phyloP scores from a whole-genome alignment of 2,888 invertebrate genomes.

The Sinopyrophorus schimmeli region DNA sequence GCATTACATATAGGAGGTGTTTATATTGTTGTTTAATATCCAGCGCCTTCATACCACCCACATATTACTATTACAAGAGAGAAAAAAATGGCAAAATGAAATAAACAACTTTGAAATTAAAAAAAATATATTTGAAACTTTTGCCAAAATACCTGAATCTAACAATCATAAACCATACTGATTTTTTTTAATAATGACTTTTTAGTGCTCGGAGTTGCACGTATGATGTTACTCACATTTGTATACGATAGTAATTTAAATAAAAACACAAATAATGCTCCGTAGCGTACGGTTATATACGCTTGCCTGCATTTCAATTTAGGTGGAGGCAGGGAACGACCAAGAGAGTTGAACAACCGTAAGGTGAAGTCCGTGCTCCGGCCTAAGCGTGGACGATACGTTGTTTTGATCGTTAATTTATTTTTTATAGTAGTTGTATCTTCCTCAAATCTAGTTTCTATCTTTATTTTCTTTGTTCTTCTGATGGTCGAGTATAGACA shows the following conservation, averaged over 20 bases:
- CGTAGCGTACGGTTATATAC: conserved; percentile 5
- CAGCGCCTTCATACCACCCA: too few species aligned
- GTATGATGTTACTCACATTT: too few species aligned
- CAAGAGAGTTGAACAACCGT: conserved; percentile 29
- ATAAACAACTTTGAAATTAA: too few species aligned
- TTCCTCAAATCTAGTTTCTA: conserved; percentile 26
- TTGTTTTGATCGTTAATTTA: conserved; percentile 29
- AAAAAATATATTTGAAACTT: too few species aligned
- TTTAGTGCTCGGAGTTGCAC: too few species aligned
- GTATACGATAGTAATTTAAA: neutral
- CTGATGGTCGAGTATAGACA: conserved; percentile 37
- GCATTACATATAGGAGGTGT: too few species aligned
- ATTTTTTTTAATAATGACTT: too few species aligned
- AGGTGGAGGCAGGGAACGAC: conserved; percentile 16
- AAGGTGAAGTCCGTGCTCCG: conserved; percentile 23
- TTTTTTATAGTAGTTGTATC: conserved; percentile 25
- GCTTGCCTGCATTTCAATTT: conserved; percentile 19
- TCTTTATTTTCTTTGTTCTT: conserved; percentile 30
- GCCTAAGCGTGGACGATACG: conserved; percentile 20
- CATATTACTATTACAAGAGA: too few species aligned
- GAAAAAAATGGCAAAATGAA: too few species aligned
- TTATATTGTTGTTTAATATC: too few species aligned
- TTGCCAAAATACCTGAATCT: too few species aligned
- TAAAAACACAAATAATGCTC: conserved; percentile 5
- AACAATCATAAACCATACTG: too few species aligned